phyloP scores from a whole-genome alignment of 2,797 vertebrate genomes.

The Hypotaenidia philippensis region DNA sequence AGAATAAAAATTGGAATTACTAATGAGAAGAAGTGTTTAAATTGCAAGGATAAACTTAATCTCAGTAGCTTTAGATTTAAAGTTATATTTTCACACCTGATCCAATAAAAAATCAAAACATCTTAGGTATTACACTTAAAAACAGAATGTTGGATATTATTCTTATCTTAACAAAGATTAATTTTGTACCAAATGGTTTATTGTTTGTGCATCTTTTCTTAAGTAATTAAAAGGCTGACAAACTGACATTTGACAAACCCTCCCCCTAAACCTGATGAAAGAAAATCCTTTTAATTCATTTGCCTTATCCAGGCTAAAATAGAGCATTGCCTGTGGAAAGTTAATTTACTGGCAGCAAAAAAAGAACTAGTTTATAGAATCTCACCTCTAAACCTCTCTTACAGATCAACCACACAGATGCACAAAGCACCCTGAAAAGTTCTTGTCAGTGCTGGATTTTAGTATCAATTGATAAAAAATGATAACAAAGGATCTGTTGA shows the following conservation, averaged over 20 bases:
- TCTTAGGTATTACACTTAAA: neutral
- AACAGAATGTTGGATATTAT: neutral
- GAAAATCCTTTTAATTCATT: neutral
- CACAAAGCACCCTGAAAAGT: neutral
- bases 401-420: neutral
- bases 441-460: slow-evolving; percentile 6
- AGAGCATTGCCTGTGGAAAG: neutral
- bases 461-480: neutral
- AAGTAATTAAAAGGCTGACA: neutral
- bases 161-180: neutral
- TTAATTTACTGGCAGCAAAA: neutral
- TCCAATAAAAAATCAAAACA: neutral
- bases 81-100: neutral
- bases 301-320: neutral
- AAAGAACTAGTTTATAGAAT: neutral
- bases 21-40: neutral
- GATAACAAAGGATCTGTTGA: neutral
- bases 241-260: neutral
- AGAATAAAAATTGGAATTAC: neutral
- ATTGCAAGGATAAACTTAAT: neutral
- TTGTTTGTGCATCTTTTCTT: neutral
- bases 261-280: neutral
- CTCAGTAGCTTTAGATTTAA: neutral
- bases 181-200: neutral
- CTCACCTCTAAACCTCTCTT: neutral